Percentiles rank a stretch among this genome's conserved stretches.
Evolutionary conservation across 2,113 vertebrate genomes (phyloP).

Genomic region (Tyrannus savana): DNA sequence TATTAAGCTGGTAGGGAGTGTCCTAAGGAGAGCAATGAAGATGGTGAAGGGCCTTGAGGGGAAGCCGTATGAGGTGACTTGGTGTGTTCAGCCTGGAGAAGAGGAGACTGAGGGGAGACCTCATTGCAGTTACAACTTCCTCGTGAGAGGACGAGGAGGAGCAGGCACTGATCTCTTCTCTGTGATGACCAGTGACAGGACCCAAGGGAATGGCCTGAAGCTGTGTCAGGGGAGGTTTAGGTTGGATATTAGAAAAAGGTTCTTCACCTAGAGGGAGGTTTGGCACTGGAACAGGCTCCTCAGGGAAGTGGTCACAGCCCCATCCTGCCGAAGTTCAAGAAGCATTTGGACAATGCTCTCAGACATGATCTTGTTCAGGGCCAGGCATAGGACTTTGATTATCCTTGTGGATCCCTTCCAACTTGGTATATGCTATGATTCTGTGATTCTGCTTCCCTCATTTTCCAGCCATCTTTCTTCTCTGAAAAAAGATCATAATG

Average conservation of each 20-base stretch:
- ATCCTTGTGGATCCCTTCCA: not conserved
- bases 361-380: not conserved
- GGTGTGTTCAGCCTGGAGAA: not conserved
- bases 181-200: not conserved
- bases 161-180: not conserved
- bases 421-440: not conserved
- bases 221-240: not conserved
- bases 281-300: not conserved
- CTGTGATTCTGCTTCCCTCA: not conserved
- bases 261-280: not conserved
- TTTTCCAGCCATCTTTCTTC: not conserved
- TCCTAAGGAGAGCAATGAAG: not conserved
- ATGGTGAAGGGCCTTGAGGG: not conserved
- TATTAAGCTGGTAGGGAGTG: rapidly evolving
- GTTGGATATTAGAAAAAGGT: not conserved
- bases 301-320: not conserved
- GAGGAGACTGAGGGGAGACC: not conserved
- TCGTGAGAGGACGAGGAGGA: rapidly evolving
- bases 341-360: not conserved
- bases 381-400: not conserved
- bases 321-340: not conserved
- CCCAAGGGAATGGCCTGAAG: rapidly evolving
- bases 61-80: rapidly evolving
- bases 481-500: not conserved
- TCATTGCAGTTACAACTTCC: not conserved